Percentiles rank a stretch among this genome's conserved stretches.
Evolutionary conservation across 2,113 vertebrate genomes (phyloP).

Genomic region (Spea multiplicata): DNA sequence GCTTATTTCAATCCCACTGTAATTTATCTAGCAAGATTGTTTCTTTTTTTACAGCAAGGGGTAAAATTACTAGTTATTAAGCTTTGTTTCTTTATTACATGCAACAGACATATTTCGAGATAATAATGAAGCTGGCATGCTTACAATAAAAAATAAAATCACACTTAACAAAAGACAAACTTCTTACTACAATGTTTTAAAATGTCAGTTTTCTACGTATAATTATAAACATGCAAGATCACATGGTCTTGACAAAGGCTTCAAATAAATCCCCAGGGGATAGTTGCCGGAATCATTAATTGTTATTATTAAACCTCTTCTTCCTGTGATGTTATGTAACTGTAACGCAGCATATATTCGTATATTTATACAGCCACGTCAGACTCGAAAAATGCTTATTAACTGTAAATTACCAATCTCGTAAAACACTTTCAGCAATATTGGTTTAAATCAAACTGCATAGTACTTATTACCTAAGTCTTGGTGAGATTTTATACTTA

Average conservation of each 20-base stretch:
- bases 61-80: slow-evolving; percentile 34
- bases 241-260: slow-evolving; percentile 14
- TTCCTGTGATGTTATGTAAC: slow-evolving; percentile 12
- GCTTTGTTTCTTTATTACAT: slow-evolving; percentile 19
- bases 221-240: slow-evolving; percentile 29
- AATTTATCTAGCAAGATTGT: slow-evolving; percentile 17
- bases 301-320: slow-evolving; percentile 34
- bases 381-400: not conserved
- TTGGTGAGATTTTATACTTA: no score
- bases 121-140: slow-evolving; percentile 2
- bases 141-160: not conserved
- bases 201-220: not conserved
- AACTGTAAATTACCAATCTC: slow-evolving; percentile 12
- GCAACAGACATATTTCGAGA: slow-evolving; percentile 19
- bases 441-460: not conserved
- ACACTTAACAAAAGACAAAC: slow-evolving; percentile 16
- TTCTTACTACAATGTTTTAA: slow-evolving; percentile 10
- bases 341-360: slow-evolving; percentile 1
- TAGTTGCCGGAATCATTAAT: slow-evolving; percentile 38
- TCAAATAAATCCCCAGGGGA: slow-evolving; percentile 7
- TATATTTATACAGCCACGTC: not conserved
- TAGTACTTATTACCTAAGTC: no score
- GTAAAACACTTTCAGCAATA: not conserved
- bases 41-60: slow-evolving; percentile 8
- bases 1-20: not conserved